A percentile compares a stretch with the other conserved stretches of the same genome.
These are phyloP conservation scores for Campoletis raptor DNA, from an alignment of 2,888 invertebrate species.

Conservation along the genomic window DNA sequence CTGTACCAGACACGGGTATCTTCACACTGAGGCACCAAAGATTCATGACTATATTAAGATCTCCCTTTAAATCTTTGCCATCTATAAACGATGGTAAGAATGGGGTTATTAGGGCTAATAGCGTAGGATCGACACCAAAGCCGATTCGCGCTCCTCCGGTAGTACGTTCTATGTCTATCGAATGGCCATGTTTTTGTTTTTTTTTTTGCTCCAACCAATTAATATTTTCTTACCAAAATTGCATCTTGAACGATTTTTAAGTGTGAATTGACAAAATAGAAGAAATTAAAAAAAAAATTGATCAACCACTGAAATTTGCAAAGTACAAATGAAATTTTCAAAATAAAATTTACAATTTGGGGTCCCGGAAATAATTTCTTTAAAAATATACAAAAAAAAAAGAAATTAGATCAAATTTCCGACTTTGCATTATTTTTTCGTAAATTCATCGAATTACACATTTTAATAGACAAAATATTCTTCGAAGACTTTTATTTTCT, in stretches of 20 bases:
- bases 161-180: constrained; percentile 77
- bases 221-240: constrained; percentile 12
- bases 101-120: constrained; percentile 81
- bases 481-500: not conserved
- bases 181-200: constrained; percentile 30
- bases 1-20: constrained; percentile 81
- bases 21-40: constrained; percentile 83
- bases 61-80: constrained; percentile 83
- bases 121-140: constrained; percentile 80
- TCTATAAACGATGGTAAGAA: constrained; percentile 81
- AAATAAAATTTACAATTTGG: not conserved
- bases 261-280: constrained; percentile 10
- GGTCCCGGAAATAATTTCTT: not conserved
- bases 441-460: not conserved
- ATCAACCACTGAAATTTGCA: not conserved
- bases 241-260: constrained; percentile 9
- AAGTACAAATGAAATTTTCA: not conserved
- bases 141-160: constrained; percentile 77
- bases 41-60: constrained; percentile 81
- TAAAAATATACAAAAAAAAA: too few relatives aligned
- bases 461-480: not conserved
- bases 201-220: not conserved
- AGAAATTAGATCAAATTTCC: not conserved
- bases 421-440: not conserved
- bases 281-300: not conserved